Base-by-base conservation (phyloP, 2,888 invertebrate species). In the Brachyptera risi region DNA sequence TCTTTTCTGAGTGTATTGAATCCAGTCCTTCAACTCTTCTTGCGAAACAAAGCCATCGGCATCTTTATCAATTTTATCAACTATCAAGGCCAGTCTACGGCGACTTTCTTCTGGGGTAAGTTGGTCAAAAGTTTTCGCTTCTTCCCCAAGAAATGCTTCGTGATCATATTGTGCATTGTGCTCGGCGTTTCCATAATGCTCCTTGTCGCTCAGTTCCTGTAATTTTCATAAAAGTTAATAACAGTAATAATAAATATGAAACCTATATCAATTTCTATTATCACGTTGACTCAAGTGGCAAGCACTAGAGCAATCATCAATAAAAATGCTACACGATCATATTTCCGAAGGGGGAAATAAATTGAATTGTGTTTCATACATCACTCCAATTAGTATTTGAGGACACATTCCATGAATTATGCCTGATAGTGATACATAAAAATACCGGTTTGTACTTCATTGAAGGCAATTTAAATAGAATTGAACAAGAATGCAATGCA, bases 111-210 rank as follows among this genome's bases (percentile, higher is more conserved):
- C 96, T 1, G 97, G 97, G 0, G 90, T 82, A 47, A 99, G 79
- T 69, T 96, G 90, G 73, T 97, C 96, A 73, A 97, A 99, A 2
- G 91, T 87, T 72, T 93, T 92, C 0, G 97, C 93, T 66, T 95
- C 93, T 72, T 95, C 92, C 0, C 98, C 98, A 11, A 99, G 80
- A 74, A 99, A 98, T 0, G 96, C 96, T 73, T 98, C 97, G 72
- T 98, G 98, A 72, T 98, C 98, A 73, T 92, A 98, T 67, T 94
- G 91, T 56, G 86, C 79, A 74, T 97, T 92, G 70, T 94, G 94
- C 63, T 89, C 84, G 24, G 86, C 88, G 66, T 88, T 85, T 65
- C 84, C 80, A 69, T 83, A 92, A 72, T 96, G 96, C 66, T 90
- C 87, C 58, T 85, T 82, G 66, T 90, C 86, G 65, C 88, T 88